These are phyloP conservation scores for Drosophila nasuta DNA, from an alignment of 1,140 invertebrate genomes.

Conservation along the genomic window DNA sequence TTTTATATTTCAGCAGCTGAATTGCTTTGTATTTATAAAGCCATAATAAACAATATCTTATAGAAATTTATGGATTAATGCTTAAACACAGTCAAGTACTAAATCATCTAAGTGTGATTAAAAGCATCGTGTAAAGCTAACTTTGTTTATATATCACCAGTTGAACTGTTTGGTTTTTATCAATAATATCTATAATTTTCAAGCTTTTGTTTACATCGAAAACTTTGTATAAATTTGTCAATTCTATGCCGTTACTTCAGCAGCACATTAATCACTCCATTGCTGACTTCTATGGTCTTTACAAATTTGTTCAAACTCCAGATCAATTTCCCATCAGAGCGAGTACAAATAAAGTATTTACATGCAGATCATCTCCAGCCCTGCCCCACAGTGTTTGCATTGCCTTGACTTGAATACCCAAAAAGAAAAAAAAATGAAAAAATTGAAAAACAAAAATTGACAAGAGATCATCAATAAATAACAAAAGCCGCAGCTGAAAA, in stretches of 20 bases:
- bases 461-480: slow-evolving; percentile 37
- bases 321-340: slow-evolving; percentile 5
- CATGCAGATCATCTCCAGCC: background rate
- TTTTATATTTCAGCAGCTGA: too few species aligned
- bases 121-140: too few species aligned
- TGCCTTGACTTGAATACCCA: slow-evolving; percentile 29
- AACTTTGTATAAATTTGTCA: background rate
- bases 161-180: too few species aligned
- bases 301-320: background rate
- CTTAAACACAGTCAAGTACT: too few species aligned
- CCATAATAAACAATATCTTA: too few species aligned
- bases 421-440: background rate
- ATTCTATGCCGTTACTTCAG: background rate
- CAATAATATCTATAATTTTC: too few species aligned
- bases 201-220: too few species aligned
- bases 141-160: too few species aligned
- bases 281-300: background rate
- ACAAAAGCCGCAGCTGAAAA: slow-evolving; percentile 19
- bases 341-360: slow-evolving; percentile 6
- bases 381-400: background rate
- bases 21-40: too few species aligned
- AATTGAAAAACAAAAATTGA: slow-evolving; percentile 8
- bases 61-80: too few species aligned
- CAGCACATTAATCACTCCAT: slow-evolving; percentile 13
- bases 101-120: too few species aligned